A percentile compares a stretch with the other conserved stretches of the same genome.
These are phyloP conservation scores for Otis tarda DNA, from an alignment of 2,113 vertebrate genomes.

Conservation along the genomic window DNA sequence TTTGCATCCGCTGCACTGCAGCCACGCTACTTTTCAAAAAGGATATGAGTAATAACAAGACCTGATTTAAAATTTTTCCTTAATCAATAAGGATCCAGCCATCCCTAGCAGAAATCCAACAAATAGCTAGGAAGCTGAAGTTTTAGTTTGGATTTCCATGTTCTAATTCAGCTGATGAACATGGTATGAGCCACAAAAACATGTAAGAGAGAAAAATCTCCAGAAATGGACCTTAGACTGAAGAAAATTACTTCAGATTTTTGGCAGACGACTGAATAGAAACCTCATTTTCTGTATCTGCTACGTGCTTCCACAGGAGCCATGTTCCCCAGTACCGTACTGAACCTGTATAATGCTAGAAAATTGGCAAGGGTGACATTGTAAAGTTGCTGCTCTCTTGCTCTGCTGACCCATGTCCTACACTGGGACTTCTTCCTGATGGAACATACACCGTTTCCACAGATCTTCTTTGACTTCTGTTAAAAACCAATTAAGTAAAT, in stretches of 20 bases:
- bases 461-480: neutral
- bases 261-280: neutral
- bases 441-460: fast-evolving
- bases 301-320: neutral
- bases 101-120: neutral
- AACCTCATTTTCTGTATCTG: neutral
- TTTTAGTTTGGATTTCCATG: neutral
- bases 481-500: neutral
- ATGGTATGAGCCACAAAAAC: neutral
- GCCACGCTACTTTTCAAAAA: neutral
- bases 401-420: neutral
- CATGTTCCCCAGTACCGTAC: neutral
- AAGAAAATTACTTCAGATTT: neutral
- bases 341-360: neutral
- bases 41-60: neutral
- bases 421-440: neutral
- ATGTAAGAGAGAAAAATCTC: neutral
- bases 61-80: neutral
- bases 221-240: neutral
- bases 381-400: neutral
- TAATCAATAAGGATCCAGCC: neutral
- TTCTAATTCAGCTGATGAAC: neutral
- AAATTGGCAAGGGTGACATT: fast-evolving
- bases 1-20: neutral
- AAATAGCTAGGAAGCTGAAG: neutral